Conservation (phyloP, 2,113 vertebrate genomes). For the Terrapene triunguis region DNA sequence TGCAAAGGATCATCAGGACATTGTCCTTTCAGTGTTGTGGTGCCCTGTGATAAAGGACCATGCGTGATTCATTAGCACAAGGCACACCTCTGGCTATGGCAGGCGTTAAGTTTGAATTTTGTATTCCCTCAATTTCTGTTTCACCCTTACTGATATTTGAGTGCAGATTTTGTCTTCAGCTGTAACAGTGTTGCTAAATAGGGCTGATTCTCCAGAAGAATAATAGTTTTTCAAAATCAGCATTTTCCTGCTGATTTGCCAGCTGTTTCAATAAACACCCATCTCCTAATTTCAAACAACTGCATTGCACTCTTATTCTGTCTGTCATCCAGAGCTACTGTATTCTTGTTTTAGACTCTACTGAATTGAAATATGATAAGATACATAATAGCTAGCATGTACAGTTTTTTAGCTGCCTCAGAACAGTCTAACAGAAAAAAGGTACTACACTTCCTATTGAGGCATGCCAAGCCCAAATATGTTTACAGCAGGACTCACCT, state of each 20-base stretch:
- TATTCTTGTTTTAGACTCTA: constrained; percentile 55
- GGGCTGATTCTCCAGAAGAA: constrained; percentile 80
- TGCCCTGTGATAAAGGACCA: background rate
- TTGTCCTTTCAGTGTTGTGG: background rate
- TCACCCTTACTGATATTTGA: constrained; percentile 73
- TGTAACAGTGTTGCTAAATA: constrained; percentile 80
- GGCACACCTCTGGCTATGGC: background rate
- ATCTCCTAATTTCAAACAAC: constrained; percentile 73
- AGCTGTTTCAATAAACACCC: constrained; percentile 77
- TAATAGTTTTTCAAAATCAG: constrained; percentile 79
- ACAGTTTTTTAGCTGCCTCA: constrained; percentile 48
- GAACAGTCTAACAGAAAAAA: constrained; percentile 8
- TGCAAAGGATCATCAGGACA: background rate
- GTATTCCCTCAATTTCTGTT: constrained; percentile 73
- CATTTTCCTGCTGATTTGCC: constrained; percentile 79
- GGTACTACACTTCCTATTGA: background rate
- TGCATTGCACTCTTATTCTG: constrained; percentile 65
- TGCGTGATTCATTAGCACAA: background rate
- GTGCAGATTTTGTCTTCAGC: constrained; percentile 78
- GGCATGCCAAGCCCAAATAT: background rate
- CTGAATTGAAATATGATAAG: constrained; percentile 39
- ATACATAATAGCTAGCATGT: background rate
- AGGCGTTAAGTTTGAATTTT: constrained; percentile 71
- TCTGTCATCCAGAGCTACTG: constrained; percentile 50
- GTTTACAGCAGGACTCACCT: background rate